Conservation (phyloP, 2,888 invertebrate genomes). For the Melanostoma mellinum region DNA sequence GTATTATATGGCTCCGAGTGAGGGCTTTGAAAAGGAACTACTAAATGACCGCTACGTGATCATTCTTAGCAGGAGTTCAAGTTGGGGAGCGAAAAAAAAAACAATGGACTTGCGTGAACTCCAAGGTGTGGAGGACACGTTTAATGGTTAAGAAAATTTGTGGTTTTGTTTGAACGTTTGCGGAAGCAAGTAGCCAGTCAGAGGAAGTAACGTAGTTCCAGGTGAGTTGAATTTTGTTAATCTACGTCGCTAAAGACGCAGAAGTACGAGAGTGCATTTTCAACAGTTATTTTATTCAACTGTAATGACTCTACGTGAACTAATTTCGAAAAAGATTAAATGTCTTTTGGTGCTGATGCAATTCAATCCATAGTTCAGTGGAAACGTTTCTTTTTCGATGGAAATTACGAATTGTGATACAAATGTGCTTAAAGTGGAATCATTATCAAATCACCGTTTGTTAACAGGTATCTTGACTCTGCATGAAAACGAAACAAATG, state of each 20-base stretch:
- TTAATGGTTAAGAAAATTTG: slow-evolving; percentile 44
- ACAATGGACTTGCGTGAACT: slow-evolving; percentile 29
- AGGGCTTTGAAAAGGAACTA: slow-evolving; percentile 31
- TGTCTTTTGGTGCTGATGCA: no score
- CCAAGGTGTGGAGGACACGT: slow-evolving; percentile 42
- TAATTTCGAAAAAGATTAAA: background rate
- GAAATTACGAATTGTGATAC: no score
- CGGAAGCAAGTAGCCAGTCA: background rate
- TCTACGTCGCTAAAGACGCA: background rate
- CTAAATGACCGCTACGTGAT: slow-evolving; percentile 58
- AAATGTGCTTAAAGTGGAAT: no score
- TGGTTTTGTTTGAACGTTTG: slow-evolving; percentile 22
- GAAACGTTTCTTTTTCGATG: no score
- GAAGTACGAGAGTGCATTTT: slow-evolving; percentile 5
- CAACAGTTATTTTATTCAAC: slow-evolving; percentile 4
- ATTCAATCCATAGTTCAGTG: no score
- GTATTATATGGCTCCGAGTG: slow-evolving; percentile 40
- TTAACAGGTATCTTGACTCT: no score
- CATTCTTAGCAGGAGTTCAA: slow-evolving; percentile 8
- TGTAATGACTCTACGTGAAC: slow-evolving; percentile 20
- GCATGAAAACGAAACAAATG: no score
- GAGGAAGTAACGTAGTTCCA: background rate
- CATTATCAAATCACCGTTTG: no score
- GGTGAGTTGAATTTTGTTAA: slow-evolving; percentile 6
- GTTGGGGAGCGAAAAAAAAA: background rate